A percentile compares a stretch with the other conserved stretches of the same genome.
Evolutionary conservation across 2,797 vertebrate genomes (phyloP).

Genomic region (Sebastes wilsoni): DNA sequence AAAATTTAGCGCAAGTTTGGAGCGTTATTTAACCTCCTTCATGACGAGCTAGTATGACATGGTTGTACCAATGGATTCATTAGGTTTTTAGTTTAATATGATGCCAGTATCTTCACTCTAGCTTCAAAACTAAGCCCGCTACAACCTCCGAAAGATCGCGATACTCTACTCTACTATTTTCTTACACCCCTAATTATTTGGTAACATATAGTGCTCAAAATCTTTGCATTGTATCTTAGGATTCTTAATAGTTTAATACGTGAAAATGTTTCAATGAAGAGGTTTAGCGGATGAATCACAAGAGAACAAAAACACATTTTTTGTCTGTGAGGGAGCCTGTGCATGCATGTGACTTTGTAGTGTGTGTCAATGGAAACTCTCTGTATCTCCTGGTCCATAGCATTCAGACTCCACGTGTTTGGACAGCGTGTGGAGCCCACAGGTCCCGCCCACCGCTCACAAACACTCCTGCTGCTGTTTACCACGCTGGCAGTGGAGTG

Average conservation of each 20-base stretch:
- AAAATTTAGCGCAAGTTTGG: too few relatives aligned
- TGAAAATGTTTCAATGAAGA: not conserved
- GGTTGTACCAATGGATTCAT: too few relatives aligned
- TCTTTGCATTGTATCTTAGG: not conserved
- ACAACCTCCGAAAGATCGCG: too few relatives aligned
- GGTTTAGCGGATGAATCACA: not conserved
- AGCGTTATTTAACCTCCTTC: too few relatives aligned
- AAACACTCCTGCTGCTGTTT: constrained; percentile 66
- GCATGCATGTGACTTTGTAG: constrained; percentile 4
- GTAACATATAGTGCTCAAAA: not conserved
- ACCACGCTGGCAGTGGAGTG: constrained; percentile 57
- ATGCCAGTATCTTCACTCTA: too few relatives aligned
- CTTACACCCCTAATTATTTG: not conserved
- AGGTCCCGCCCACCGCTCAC: constrained; percentile 49
- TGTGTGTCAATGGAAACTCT: constrained; percentile 29
- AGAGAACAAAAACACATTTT: not conserved
- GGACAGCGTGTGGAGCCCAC: constrained; percentile 46
- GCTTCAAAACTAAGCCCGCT: too few relatives aligned
- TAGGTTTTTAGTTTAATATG: too few relatives aligned
- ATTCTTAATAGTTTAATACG: too few relatives aligned
- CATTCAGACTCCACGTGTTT: constrained; percentile 55
- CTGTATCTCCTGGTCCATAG: constrained; percentile 5
- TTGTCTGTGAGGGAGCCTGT: not conserved
- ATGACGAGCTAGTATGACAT: too few relatives aligned
- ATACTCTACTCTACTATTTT: too few relatives aligned